Base-by-base conservation (phyloP, 2,113 vertebrate genomes). In the Jacana jacana region DNA sequence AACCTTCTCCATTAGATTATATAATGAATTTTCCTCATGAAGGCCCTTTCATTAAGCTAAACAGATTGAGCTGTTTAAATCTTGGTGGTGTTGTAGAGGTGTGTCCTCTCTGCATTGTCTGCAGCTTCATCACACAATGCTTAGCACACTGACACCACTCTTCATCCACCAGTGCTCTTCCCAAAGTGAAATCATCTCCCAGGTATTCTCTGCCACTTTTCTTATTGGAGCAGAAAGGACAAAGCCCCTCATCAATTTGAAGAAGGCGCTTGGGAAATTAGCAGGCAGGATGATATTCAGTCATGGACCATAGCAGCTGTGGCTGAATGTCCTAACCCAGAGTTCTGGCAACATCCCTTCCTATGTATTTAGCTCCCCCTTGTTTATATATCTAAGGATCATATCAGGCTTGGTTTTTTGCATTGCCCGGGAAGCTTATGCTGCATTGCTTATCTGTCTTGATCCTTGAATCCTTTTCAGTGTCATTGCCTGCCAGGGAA, bases 151-250 rank as follows among this genome's bases (percentile, higher is more conserved):
- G 84, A 77, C 60, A 37, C 6, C 7, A 3, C 28, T n/a, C 12
- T 77, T 95, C 84, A 64, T 10, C 35, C 66, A 55, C 42, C 57
- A 75, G 33, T 1, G 17, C 82, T 86, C 72, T 69, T 71, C 65
- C 55, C 35, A 30, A 83, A 81, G 48, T n/a, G 39, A 92, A 92
- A 72, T 75, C 20, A 76, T 35, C 27, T 19, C 27, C 46, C 54
- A 66, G 76, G 37, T 52, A 49, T 77, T 76, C 71, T 25, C 49
- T 58, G 49, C 17, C 49, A 13, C 68, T 86, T 73, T 90, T 66
- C n/a, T 77, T 72, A 35, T 1, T 55, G 94, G 55, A 90, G 88
- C 82, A 83, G 88, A 76, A 92, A 77, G 60, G 51, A 86, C 75
- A 80, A 80, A 89, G 49, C 7, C 4, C 28, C 24, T 63, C 4